phyloP scores from a whole-genome alignment of 2,888 invertebrate species.

The Macroteleia sp. region DNA sequence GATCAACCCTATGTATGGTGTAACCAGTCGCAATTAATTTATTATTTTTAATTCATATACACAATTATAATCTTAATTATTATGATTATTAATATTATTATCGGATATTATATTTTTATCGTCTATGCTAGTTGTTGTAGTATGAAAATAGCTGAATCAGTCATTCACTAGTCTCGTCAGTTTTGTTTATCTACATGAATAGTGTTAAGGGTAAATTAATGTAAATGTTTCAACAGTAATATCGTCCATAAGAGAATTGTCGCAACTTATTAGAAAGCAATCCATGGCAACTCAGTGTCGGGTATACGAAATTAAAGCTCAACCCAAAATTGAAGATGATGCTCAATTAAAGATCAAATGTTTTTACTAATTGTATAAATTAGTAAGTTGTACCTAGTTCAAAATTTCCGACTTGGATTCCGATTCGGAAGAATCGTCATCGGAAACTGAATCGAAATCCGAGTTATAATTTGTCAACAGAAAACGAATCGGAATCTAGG shows the following conservation, averaged over 20 bases:
- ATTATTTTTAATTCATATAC: too few species aligned
- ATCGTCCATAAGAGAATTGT: constrained; percentile 40
- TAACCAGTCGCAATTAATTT: too few species aligned
- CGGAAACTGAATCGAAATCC: too few species aligned
- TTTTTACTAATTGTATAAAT: too few species aligned
- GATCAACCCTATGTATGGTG: too few species aligned
- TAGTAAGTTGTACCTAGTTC: too few species aligned
- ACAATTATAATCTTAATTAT: too few species aligned
- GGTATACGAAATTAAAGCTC: constrained; percentile 12
- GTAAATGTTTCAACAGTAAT: constrained; percentile 27
- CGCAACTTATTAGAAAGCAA: constrained; percentile 42
- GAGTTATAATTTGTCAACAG: too few species aligned
- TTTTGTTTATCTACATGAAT: constrained; percentile 66
- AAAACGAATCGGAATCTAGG: too few species aligned
- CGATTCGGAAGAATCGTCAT: too few species aligned
- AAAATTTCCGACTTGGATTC: too few species aligned
- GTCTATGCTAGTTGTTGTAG: constrained; percentile 67
- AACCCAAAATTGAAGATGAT: neutral
- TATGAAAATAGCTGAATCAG: constrained; percentile 80
- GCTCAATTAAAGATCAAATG: too few species aligned
- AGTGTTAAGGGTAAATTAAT: constrained; percentile 60
- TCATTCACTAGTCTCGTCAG: constrained; percentile 82
- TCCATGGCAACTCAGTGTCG: constrained; percentile 57
- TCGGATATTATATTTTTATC: constrained; percentile 62
- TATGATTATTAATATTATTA: constrained; percentile 34